Evolutionary conservation across 2,888 invertebrate species (phyloP).

Genomic region (Heliconius cydno): DNA sequence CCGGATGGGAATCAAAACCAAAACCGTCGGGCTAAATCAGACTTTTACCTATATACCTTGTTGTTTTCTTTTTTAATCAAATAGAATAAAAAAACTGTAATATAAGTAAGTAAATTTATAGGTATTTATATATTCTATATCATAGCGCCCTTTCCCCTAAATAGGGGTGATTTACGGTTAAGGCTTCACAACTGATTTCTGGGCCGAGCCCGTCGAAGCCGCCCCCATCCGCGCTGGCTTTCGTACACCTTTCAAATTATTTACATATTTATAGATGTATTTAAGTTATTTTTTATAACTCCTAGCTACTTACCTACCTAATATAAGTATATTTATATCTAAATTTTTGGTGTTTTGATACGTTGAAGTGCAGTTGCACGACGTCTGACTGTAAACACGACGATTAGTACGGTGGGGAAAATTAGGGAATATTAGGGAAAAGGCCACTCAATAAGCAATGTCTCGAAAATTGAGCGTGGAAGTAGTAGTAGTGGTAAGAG

Average conservation of each 20-base stretch:
- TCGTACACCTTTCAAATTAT: conserved; percentile 14
- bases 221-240: conserved; percentile 14
- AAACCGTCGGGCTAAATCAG: not conserved
- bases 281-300: not conserved
- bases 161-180: conserved; percentile 5
- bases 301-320: too few species aligned
- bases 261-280: not conserved
- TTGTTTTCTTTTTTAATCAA: too few species aligned
- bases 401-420: too few species aligned
- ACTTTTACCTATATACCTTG: too few species aligned
- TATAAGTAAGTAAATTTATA: not conserved
- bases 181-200: conserved; percentile 18
- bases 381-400: too few species aligned
- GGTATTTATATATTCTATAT: not conserved
- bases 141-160: not conserved
- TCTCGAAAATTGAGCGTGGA: too few species aligned
- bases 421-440: too few species aligned
- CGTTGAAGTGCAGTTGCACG: too few species aligned
- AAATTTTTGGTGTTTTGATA: not conserved
- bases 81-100: not conserved
- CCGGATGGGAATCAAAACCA: not conserved
- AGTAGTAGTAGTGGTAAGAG: too few species aligned
- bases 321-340: not conserved
- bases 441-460: too few species aligned
- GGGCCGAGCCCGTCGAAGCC: conserved; percentile 23